Percentiles rank a stretch among this genome's conserved stretches.
phyloP scores from a whole-genome alignment of 2,113 vertebrate species.

The Passer domesticus region DNA sequence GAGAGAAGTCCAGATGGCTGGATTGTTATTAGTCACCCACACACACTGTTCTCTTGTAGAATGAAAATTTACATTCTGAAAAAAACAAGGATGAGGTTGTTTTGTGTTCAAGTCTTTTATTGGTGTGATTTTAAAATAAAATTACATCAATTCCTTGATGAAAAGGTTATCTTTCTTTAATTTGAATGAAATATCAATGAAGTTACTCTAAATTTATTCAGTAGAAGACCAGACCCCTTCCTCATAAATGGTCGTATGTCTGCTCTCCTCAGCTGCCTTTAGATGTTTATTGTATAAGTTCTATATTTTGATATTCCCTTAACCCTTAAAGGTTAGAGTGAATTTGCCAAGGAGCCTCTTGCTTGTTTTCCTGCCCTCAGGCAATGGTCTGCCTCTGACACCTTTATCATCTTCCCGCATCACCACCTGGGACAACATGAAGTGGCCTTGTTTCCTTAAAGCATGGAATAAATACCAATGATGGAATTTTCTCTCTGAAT shows the following conservation, averaged over 20 bases:
- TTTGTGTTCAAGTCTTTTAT: not conserved
- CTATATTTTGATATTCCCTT: not conserved
- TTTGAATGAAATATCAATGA: not conserved
- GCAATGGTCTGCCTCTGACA: not conserved
- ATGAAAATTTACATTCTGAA: not conserved
- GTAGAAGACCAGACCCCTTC: not conserved
- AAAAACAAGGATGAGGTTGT: not conserved
- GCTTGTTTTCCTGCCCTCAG: slow-evolving; percentile 5
- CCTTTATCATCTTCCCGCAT: not conserved
- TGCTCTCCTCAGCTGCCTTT: not conserved
- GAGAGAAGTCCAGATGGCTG: not conserved
- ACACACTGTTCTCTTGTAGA: not conserved
- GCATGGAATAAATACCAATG: not conserved
- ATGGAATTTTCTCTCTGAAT: not conserved
- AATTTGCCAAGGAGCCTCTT: not conserved
- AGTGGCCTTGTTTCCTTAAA: not conserved
- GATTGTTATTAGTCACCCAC: not conserved
- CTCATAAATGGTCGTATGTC: not conserved
- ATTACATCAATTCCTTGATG: not conserved
- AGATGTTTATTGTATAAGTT: not conserved
- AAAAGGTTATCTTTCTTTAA: not conserved
- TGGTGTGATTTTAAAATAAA: not conserved
- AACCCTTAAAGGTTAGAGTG: slow-evolving; percentile 4
- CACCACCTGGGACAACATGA: not conserved
- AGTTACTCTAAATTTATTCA: not conserved